Evolutionary conservation across 1,140 invertebrate genomes (phyloP).

Genomic region (roundworm (Caenorhabditis elegans)): WBcel235 BX284604.4:120501-121000

Average conservation of each 20-base stretch:
- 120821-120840: conserved; percentile 89
- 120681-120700: conserved; percentile 74
- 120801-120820: conserved; percentile 91
- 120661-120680: conserved; percentile 92
- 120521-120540: conserved; percentile 97
- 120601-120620: conserved; percentile 88
- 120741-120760: conserved; percentile 78
- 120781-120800: conserved; percentile 68
- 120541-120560: conserved; percentile 97
- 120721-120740: conserved; percentile 94
- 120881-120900: conserved; percentile 78
- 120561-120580: conserved; percentile 89
- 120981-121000: conserved; percentile 86
- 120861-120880: conserved; percentile 95
- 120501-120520: conserved; percentile 86
- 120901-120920: conserved; percentile 41
- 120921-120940: conserved; percentile 89
- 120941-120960: conserved; percentile 96
- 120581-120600: conserved; percentile 98
- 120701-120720: conserved; percentile 99
- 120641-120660: conserved; percentile 71
- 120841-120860: conserved; percentile 99
- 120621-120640: conserved; percentile 76
- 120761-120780: conserved; percentile 78
- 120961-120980: conserved; percentile 90